Evolutionary conservation across 2,888 invertebrate species (phyloP), one percentile per base, ranked within the genome.

Genomic region (Ectemnius lituratus): DNA sequence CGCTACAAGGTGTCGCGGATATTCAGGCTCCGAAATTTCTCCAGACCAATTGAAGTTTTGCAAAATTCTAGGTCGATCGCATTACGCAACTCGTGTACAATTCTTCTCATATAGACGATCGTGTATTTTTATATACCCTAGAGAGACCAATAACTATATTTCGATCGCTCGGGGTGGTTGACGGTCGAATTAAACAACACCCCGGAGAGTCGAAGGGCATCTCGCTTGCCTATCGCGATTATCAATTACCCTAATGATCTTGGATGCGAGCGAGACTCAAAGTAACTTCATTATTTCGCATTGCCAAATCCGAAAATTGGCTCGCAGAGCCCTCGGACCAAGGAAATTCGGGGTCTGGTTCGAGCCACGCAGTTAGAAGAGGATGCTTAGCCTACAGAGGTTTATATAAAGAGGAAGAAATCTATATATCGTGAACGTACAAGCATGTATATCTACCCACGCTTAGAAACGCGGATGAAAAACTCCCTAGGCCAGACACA

Each of bases 1-100:
- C 87, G 85, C 86, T 87, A 87, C 82, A 86, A 85, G 86, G 83
- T 87, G 83, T 84, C 80, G 76, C 79, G 80, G 80, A 81, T 85
- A 52, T 52, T 84, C 83, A 78, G 83, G 79, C 82, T 85, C 78
- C 86, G 84, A 81, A 80, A 76, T 83, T 84, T 82, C 73, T 67
- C 67, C 76, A 77, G 76, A 82, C 76, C 82, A 76, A 76, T 49
- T 56, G 63, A 62, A 45, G 57, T 45, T 63, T 67, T 70, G 67
- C 57, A 63, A 73, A 66, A 73, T 74, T 78, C 67, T 62, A 62
- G 60, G 23, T 23, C 37, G 37, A 37, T 37, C 37, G 37, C 37
- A 11, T 37, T 11, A 37, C 37, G 37, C 37, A 37, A 11, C 37
- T 37, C 37, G 37, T 11, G 37, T 23, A 23, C 57, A 65, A 66